Evolutionary conservation across 2,113 vertebrate genomes (phyloP).

Genomic region (Pleuronectes platessa): DNA sequence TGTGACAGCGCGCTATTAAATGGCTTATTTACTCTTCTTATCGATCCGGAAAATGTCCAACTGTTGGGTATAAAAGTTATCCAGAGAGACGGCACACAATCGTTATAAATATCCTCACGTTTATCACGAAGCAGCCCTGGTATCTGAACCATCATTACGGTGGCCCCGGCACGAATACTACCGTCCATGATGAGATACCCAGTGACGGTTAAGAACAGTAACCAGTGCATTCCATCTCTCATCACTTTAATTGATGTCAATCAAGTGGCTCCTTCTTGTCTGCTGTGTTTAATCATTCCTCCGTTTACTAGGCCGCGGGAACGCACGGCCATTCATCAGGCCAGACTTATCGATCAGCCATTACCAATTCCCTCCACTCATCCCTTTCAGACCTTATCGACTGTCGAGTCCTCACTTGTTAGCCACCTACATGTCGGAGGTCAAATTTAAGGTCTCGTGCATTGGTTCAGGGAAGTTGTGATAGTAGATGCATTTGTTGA

Average conservation of each 20-base stretch:
- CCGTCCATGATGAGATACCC: constrained; percentile 62
- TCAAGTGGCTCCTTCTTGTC: constrained; percentile 54
- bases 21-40: constrained; percentile 39
- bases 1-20: constrained; percentile 28
- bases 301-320: constrained; percentile 38
- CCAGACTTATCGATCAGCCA: constrained; percentile 54
- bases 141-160: constrained; percentile 58
- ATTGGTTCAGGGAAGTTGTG: constrained; percentile 4
- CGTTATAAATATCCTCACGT: constrained; percentile 28
- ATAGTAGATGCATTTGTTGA: constrained; percentile 17
- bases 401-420: constrained; percentile 50
- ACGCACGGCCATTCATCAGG: constrained; percentile 62
- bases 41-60: constrained; percentile 44
- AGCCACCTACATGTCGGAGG: constrained; percentile 51
- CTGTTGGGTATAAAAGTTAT: constrained; percentile 26
- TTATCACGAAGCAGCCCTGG: constrained; percentile 41
- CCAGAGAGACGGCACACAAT: constrained; percentile 19
- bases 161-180: constrained; percentile 45
- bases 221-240: constrained; percentile 54
- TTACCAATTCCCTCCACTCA: constrained; percentile 48
- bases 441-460: constrained; percentile 36
- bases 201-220: constrained; percentile 55
- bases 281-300: constrained; percentile 67
- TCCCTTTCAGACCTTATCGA: constrained; percentile 47
- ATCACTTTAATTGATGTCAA: constrained; percentile 72